Evolutionary conservation across 2,888 invertebrate species (phyloP), one percentile per base, ranked within the genome.

Genomic region (Leucoma salicis): DNA sequence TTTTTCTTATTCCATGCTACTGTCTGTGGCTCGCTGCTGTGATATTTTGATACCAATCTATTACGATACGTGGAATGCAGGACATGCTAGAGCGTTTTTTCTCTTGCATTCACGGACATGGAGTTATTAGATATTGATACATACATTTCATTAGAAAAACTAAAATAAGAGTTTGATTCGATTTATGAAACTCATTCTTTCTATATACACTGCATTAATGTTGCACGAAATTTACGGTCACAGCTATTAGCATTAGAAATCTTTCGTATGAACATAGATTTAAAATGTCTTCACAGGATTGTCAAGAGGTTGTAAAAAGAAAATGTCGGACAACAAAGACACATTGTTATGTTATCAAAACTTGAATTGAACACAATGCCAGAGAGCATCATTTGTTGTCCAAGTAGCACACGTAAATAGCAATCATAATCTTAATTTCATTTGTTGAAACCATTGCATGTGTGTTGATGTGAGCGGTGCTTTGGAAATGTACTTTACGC

Each of bases 1-100:
- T 59, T 62, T 64, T 66, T 66, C 64, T 66, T 61, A 66, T 56
- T 63, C 57, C 53, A 49, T 50, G 40, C 33, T 44, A 42, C 53
- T 63, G 63, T 63, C 59, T 65, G 28, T 14, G 37, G n/a, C n/a
- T 4, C 53, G 53, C 60, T 49, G 42, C 49, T 41, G 21, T 45
- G 42, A 36, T 37, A 42, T 40, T 41, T 41, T 39, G 50, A 46
- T 46, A 44, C 49, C 24, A 31, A 37, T 37, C 37, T 37, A 31
- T 31, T 21, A 37, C 18, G 41, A 44, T 48, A 54, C 42, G 38
- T 32, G 42, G 32, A 31, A 39, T 47, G 39, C 27, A n/a, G 27
- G 3, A 27, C n/a, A 27, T n/a, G 27, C n/a, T n/a, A 27, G 53
- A 49, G 46, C 43, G 43, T 49, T 44, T 34, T 35, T 29, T 13